Percentiles rank a stretch among this genome's conserved stretches.
Conservation (phyloP, 2,888 invertebrate species). For the Andrena praecox region DNA sequence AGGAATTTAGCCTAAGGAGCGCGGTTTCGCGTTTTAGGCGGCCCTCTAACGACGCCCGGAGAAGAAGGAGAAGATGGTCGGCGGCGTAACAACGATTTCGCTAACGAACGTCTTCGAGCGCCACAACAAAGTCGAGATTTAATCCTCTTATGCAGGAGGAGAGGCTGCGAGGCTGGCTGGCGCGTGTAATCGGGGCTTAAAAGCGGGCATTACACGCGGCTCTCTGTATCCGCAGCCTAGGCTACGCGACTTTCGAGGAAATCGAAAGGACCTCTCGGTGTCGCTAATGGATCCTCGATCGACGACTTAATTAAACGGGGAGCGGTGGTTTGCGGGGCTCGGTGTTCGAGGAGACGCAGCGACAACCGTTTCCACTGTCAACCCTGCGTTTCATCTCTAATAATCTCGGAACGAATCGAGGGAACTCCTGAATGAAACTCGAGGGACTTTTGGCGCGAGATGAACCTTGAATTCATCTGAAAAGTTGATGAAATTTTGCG, state of each 20-base stretch:
- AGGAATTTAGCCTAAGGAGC: constrained; percentile 47
- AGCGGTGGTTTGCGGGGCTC: constrained; percentile 4
- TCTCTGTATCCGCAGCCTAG: constrained; percentile 63
- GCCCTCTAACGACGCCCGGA: constrained; percentile 39
- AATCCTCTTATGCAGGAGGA: constrained; percentile 74
- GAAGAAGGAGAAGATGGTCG: constrained; percentile 66
- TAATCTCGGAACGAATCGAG: neutral
- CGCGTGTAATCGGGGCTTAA: constrained; percentile 68
- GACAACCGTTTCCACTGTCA: neutral
- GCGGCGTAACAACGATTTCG: constrained; percentile 69
- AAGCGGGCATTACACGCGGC: constrained; percentile 65
- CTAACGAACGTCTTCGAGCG: constrained; percentile 80
- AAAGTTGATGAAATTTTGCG: neutral
- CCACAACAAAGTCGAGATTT: constrained; percentile 80
- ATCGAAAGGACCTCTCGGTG: constrained; percentile 42
- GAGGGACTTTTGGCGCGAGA: no score
- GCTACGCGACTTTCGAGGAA: constrained; percentile 44
- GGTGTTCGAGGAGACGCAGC: neutral
- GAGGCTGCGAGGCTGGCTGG: constrained; percentile 34
- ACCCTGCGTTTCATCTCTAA: neutral
- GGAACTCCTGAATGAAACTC: neutral
- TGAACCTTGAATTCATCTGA: neutral
- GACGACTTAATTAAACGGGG: constrained; percentile 63
- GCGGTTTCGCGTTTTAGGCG: constrained; percentile 47
- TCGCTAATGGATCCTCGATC: constrained; percentile 54